phyloP scores from a whole-genome alignment of 2,888 invertebrate genomes.

The Gisinianus flammeolus region DNA sequence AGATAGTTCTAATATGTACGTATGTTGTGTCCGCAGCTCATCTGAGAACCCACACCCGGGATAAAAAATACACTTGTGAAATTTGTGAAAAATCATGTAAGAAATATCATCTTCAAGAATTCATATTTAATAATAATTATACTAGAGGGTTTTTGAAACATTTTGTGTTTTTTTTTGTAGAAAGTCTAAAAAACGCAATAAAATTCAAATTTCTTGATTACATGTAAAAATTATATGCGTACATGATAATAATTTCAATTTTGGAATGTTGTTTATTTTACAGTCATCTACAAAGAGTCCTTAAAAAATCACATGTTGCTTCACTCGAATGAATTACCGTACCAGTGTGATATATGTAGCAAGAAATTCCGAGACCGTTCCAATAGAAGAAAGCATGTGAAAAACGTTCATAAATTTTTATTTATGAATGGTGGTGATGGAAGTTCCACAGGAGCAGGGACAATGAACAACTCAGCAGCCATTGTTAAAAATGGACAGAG shows the following conservation, averaged over 20 bases:
- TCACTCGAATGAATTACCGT: conserved; percentile 56
- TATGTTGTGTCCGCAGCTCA: conserved; percentile 43
- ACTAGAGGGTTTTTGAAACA: too few relatives aligned
- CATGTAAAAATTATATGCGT: background rate
- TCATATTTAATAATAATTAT: too few relatives aligned
- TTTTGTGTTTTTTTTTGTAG: too few relatives aligned
- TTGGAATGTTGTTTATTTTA: too few relatives aligned
- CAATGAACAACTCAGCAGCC: background rate
- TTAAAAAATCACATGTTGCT: conserved; percentile 58
- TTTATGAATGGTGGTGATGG: conserved; percentile 52
- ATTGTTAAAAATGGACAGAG: conserved; percentile 34
- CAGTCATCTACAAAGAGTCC: conserved; percentile 57
- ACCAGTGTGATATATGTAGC: conserved; percentile 57
- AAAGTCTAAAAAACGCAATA: too few relatives aligned
- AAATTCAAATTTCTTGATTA: background rate
- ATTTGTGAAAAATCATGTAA: conserved; percentile 55
- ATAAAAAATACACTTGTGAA: conserved; percentile 58
- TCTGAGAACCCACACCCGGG: conserved; percentile 58
- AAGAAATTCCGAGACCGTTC: conserved; percentile 58
- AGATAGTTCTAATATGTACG: background rate
- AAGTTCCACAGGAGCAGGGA: conserved; percentile 1
- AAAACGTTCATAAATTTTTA: conserved; percentile 58
- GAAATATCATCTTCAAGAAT: background rate
- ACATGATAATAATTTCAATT: background rate
- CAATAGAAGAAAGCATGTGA: conserved; percentile 57